Base-by-base conservation (phyloP, 2,888 invertebrate species). In the Sphaeridia pumilis region DNA sequence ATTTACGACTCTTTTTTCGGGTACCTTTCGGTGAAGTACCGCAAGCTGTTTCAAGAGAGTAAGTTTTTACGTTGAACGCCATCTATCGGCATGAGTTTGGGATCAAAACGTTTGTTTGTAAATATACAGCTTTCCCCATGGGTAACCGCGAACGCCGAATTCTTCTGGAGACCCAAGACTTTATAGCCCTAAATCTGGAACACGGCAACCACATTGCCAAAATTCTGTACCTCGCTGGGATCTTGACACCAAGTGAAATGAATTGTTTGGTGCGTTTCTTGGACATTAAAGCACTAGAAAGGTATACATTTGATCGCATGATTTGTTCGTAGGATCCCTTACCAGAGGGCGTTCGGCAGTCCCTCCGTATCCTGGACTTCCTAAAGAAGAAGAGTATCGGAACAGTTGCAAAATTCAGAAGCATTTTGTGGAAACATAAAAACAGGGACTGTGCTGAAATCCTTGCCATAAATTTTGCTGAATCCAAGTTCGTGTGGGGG, bases 361-460 rank as follows among this genome's bases (percentile, higher is more conserved):
- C 45, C 14, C 17, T 51, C 21, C 24, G 36, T 7, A 36, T 51
- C 5, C 14, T 28, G 24, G 38, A 45, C 28, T 38, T 51, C 17
- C 20, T 51, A 20, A 51, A 51, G 22, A 46, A 12, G 4, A 51
- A 51, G 20, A 34, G 46, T 12, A 14, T 10, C 2, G 51, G 51
- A 7, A 46, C 46, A 4, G 28, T 38, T n/a, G n/a, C 20, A 5
- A 20, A 25, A 26, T 45, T 51, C n/a, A n/a, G 34, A 21, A 25
- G 27, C 14, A 31, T 46, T 20, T 36, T 51, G 7, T 51, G 51
- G 51, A 46, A 26, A 20, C 21, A 45, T 3, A n/a, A 20, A 17
- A 46, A 51, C 35, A 2, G 51, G 24, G 38, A 51, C 20, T 45
- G 38, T 27, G 51, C 51, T 14, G 51, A 51, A 21, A 43, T 51